Evolutionary conservation across 2,888 invertebrate genomes (phyloP).

Genomic region (Adelphocoris suturalis): DNA sequence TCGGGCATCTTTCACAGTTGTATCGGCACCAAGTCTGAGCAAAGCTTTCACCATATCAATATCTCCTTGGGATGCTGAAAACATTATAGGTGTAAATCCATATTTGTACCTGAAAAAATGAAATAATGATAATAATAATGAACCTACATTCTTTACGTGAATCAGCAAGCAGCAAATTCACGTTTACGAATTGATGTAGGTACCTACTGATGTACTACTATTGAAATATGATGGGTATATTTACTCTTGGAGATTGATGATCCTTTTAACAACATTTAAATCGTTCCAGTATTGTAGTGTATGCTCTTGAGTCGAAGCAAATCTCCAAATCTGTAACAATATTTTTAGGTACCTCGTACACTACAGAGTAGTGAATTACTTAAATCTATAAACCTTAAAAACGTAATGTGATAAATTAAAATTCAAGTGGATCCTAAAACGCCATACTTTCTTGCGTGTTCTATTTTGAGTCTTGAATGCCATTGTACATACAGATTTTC

Average conservation of each 20-base stretch:
- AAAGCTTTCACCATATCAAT: constrained; percentile 81
- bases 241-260: constrained; percentile 46
- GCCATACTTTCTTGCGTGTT: too few relatives aligned
- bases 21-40: constrained; percentile 81
- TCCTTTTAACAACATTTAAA: background rate
- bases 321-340: background rate
- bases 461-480: too few relatives aligned
- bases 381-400: too few relatives aligned
- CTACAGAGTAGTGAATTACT: too few relatives aligned
- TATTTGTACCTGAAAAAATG: constrained; percentile 65
- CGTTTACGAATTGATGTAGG: too few relatives aligned
- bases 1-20: constrained; percentile 82
- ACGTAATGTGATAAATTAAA: too few relatives aligned
- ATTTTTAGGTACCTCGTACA: background rate
- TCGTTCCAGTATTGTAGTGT: background rate
- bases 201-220: too few relatives aligned
- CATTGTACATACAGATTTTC: too few relatives aligned
- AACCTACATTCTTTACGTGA: too few relatives aligned
- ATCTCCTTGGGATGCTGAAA: constrained; percentile 82
- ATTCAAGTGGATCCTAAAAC: too few relatives aligned
- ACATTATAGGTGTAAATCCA: constrained; percentile 82
- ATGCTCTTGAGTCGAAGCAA: background rate
- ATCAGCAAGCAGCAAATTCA: too few relatives aligned
- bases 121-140: too few relatives aligned
- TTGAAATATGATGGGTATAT: background rate